Base-by-base conservation (phyloP, 1,140 invertebrate species). In the Sarcophaga peregrina region DNA sequence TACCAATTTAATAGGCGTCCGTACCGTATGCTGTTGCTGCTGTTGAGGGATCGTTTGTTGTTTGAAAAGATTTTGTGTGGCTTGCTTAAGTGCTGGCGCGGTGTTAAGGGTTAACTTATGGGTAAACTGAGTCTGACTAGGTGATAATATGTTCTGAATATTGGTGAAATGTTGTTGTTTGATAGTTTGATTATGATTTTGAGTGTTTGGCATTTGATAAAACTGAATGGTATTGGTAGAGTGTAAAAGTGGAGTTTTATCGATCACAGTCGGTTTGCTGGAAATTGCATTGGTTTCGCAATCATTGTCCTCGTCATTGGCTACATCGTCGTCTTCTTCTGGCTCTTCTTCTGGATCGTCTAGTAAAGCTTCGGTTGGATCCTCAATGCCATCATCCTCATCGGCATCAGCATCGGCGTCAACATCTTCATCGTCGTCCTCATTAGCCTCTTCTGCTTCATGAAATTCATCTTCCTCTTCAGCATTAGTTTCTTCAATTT, bases 1-100 rank as follows among this genome's bases (percentile, higher is more conserved):
- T 58, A 90, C 85, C 68, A 88, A 52, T 15, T 85, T 85, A 13
- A 86, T 84, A 73, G 85, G 83, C 15, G 86, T 86, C 8, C 86
- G 52, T 5, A 47, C 17, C 48, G 82, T 85, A 45, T 86, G 87
- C 10, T 86, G 85, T 25, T 86, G 87, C 74, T 87, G 87, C 11
- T 81, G 83, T 7, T 47, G 52, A 17, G 62, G 11, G 17, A 72
- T 4, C 8, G 62, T 37, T 37, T 37, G 25, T 37, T 37, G 25
- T 20, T 20, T 52, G 9, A 78, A 50, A 8, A 20, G 82, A 80
- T 75, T 83, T 10, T 83, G 80, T 20, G 73, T 47, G 13, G 84
- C 80, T 20, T 85, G 83, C 15, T 58, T 68, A 7, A 20, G n/a
- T 6, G 10, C n/a, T 15, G 54, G 83, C 83, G 17, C 80, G 10